A percentile compares a stretch with the other conserved stretches of the same genome.
Conservation (phyloP, 2,888 invertebrate genomes). For the Lasioglossum vierecki region DNA sequence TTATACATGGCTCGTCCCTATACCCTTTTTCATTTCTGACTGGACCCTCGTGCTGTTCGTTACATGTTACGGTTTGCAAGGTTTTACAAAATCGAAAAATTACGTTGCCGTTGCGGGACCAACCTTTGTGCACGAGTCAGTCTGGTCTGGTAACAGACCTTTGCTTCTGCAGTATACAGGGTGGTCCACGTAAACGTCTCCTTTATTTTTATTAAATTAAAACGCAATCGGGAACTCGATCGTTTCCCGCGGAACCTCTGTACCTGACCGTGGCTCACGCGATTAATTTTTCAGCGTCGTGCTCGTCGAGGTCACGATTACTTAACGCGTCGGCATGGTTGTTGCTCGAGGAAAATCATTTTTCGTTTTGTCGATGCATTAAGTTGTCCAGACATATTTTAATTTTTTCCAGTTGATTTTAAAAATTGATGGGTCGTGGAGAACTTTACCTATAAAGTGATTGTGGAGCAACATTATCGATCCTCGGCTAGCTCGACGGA, state of each 20-base stretch:
- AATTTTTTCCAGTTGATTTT: not conserved
- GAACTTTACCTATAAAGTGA: not conserved
- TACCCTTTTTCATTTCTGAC: not conserved
- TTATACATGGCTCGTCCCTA: not conserved
- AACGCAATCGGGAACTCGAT: constrained; percentile 1
- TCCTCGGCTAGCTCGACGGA: constrained; percentile 20
- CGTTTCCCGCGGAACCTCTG: constrained; percentile 6
- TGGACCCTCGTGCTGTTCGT: not conserved
- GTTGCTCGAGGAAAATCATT: constrained; percentile 54
- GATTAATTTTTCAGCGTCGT: constrained; percentile 55
- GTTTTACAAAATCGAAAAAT: not conserved
- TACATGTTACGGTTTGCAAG: not conserved
- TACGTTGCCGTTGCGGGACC: not conserved
- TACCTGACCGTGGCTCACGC: constrained; percentile 4
- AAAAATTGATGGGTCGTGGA: not conserved
- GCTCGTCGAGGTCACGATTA: constrained; percentile 34
- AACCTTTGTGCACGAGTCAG: not conserved
- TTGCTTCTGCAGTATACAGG: not conserved
- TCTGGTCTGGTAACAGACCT: not conserved
- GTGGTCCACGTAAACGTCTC: too few relatives aligned
- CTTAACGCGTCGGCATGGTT: constrained; percentile 8
- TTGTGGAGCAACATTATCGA: not conserved
- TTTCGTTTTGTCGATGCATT: constrained; percentile 54
- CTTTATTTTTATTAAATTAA: too few relatives aligned
- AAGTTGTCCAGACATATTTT: constrained; percentile 19